Evolutionary conservation across 2,888 invertebrate genomes (phyloP).

Genomic region (Noctua comes): DNA sequence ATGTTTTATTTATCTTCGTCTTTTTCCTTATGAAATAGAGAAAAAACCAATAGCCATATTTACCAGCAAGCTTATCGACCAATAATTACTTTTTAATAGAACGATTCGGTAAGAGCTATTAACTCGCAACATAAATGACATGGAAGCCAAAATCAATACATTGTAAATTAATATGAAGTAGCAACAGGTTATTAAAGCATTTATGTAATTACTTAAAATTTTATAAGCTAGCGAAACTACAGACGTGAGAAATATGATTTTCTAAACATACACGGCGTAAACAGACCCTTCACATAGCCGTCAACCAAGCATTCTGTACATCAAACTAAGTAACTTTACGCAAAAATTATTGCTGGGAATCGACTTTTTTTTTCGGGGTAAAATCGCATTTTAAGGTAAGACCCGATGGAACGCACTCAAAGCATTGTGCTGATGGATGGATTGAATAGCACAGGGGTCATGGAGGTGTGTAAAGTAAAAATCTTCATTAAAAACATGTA

Average conservation of each 20-base stretch:
- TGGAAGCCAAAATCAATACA: constrained; percentile 26
- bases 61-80: neutral
- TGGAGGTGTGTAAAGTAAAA: too few relatives aligned
- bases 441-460: too few relatives aligned
- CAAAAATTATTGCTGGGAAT: too few relatives aligned
- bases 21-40: neutral
- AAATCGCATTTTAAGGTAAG: too few relatives aligned
- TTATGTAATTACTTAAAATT: neutral
- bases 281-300: too few relatives aligned
- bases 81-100: constrained; percentile 18
- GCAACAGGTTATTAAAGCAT: constrained; percentile 6
- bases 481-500: too few relatives aligned
- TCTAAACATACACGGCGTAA: too few relatives aligned
- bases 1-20: neutral
- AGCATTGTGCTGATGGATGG: too few relatives aligned
- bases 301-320: too few relatives aligned
- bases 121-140: constrained; percentile 2
- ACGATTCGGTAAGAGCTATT: constrained; percentile 2
- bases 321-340: too few relatives aligned
- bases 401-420: too few relatives aligned
- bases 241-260: neutral
- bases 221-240: neutral
- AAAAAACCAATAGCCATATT: neutral
- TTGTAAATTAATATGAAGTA: constrained; percentile 2
- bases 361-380: too few relatives aligned